phyloP scores from a whole-genome alignment of 2,888 invertebrate genomes.

The Meloe dianella region DNA sequence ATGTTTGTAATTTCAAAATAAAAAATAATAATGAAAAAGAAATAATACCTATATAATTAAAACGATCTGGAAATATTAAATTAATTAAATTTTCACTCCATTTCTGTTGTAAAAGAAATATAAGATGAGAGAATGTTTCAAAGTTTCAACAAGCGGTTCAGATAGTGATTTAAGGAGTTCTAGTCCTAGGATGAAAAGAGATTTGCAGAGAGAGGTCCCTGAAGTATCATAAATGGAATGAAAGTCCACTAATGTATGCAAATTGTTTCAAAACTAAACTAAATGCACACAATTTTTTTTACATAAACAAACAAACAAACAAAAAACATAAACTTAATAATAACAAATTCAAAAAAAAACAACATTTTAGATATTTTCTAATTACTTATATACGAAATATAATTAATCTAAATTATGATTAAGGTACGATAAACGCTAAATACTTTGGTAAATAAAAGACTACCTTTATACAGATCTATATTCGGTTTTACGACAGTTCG shows the following conservation, averaged over 20 bases:
- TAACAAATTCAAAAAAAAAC: background rate
- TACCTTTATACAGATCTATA: background rate
- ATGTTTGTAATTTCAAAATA: background rate
- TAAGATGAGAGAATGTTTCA: slow-evolving; percentile 9
- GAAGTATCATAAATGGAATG: slow-evolving; percentile 49
- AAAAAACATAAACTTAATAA: background rate
- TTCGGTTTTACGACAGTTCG: slow-evolving; percentile 7
- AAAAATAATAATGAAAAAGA: too few species aligned
- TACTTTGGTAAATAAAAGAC: background rate
- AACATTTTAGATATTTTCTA: background rate
- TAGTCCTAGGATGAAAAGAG: slow-evolving; percentile 32
- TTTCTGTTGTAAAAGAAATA: background rate
- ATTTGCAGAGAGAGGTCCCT: slow-evolving; percentile 45
- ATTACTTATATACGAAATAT: background rate
- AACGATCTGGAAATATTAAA: background rate
- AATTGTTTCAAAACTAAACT: slow-evolving; percentile 39
- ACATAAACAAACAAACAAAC: background rate
- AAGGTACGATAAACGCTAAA: background rate
- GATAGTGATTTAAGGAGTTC: slow-evolving; percentile 31
- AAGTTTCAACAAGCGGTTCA: slow-evolving; percentile 24
- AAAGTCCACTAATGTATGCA: slow-evolving; percentile 51
- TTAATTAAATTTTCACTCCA: background rate
- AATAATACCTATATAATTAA: too few species aligned
- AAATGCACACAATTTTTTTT: background rate
- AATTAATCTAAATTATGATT: background rate